phyloP scores from a whole-genome alignment of 2,113 vertebrate species.

The Gobiocypris rarus region DNA sequence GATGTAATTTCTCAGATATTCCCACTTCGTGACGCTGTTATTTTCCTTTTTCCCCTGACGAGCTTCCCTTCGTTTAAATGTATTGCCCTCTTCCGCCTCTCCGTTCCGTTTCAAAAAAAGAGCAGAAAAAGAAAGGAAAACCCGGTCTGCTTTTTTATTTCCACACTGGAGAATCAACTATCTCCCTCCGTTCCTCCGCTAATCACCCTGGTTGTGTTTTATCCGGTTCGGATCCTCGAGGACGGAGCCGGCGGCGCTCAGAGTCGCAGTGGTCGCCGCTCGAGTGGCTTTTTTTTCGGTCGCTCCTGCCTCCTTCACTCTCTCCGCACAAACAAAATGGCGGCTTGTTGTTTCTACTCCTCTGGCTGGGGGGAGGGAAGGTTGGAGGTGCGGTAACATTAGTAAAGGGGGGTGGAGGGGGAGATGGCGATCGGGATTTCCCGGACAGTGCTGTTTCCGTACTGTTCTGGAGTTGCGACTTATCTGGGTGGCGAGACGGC shows the following conservation, averaged over 20 bases:
- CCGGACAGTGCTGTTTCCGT: constrained; percentile 63
- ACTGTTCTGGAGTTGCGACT: constrained; percentile 53
- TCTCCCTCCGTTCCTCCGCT: constrained; percentile 24
- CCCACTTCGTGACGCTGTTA: constrained; percentile 57
- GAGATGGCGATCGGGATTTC: constrained; percentile 71
- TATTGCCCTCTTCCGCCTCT: constrained; percentile 75
- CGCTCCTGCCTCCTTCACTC: constrained; percentile 80
- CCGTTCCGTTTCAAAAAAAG: constrained; percentile 69
- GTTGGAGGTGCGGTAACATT: constrained; percentile 79
- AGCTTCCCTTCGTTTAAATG: constrained; percentile 65
- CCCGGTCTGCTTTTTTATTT: constrained; percentile 68
- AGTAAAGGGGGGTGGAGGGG: constrained; percentile 63
- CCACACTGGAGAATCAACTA: constrained; percentile 58
- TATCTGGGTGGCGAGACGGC: constrained; percentile 17
- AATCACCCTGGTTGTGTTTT: constrained; percentile 2
- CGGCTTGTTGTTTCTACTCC: constrained; percentile 85
- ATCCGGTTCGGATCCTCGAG: not conserved
- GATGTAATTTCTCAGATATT: constrained; percentile 64
- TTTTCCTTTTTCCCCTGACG: constrained; percentile 65
- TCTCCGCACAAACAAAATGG: constrained; percentile 85
- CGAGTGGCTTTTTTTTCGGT: constrained; percentile 74
- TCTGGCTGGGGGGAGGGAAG: constrained; percentile 74
- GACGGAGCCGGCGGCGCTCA: constrained; percentile 58
- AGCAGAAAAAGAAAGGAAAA: constrained; percentile 8
- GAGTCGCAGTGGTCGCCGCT: constrained; percentile 68